Conservation (phyloP, 1,140 invertebrate genomes). For the Aricia agestis region DNA sequence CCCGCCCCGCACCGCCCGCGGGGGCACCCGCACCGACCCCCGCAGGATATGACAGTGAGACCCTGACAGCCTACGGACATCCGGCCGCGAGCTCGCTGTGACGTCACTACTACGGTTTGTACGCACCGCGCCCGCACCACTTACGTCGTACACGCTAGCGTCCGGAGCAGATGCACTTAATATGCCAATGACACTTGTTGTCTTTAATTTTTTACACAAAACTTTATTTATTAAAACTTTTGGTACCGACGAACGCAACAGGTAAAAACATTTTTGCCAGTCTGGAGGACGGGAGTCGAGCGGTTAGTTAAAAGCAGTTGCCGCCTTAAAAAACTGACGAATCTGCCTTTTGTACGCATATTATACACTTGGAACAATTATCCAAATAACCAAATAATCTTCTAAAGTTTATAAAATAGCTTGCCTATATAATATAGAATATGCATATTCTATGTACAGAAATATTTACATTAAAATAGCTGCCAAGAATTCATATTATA, state of each 20-base stretch:
- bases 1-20: constrained; percentile 8
- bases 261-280: neutral
- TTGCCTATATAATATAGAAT: neutral
- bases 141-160: constrained; percentile 11
- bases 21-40: constrained; percentile 31
- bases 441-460: neutral
- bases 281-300: neutral
- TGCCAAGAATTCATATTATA: too few relatives aligned
- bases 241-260: neutral
- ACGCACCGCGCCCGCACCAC: constrained; percentile 10
- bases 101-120: neutral
- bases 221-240: neutral
- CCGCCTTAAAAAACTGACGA: neutral
- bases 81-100: constrained; percentile 11
- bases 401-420: neutral
- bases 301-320: neutral
- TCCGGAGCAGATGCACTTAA: constrained; percentile 29
- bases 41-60: constrained; percentile 66
- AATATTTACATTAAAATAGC: neutral
- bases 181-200: neutral
- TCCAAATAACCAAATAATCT: neutral
- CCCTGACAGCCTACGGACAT: neutral
- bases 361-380: neutral
- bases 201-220: neutral
- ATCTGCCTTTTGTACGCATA: too few relatives aligned